phyloP scores from a whole-genome alignment of 2,797 vertebrate genomes.

The Morus bassanus region DNA sequence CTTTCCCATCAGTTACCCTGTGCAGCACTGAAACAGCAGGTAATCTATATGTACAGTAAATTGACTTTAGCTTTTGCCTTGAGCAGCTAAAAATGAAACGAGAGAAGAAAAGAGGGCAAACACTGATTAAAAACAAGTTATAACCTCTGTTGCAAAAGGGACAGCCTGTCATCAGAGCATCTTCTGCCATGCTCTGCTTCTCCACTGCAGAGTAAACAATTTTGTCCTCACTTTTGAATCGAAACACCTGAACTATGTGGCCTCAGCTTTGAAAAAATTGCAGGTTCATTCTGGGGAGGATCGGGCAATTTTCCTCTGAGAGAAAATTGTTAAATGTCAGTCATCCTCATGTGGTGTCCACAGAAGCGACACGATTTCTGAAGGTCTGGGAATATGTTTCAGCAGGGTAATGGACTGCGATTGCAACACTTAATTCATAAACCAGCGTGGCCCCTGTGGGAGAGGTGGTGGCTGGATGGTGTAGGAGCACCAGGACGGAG shows the following conservation, averaged over 20 bases:
- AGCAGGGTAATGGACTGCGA: background rate
- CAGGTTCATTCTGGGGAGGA: background rate
- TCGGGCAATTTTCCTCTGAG: background rate
- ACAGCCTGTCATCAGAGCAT: constrained; percentile 1
- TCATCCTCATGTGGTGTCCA: background rate
- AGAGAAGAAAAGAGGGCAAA: background rate
- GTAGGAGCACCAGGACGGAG: background rate
- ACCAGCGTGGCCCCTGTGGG: background rate
- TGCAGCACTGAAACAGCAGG: background rate
- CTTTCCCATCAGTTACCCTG: background rate
- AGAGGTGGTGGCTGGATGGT: background rate
- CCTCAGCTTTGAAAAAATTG: background rate
- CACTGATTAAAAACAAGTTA: constrained; percentile 34
- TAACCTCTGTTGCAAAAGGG: constrained; percentile 22
- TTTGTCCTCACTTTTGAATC: background rate
- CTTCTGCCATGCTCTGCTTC: background rate
- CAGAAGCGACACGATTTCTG: rapidly evolving
- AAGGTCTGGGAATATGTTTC: background rate
- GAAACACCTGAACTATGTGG: background rate
- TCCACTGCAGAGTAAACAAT: background rate
- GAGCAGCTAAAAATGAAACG: constrained; percentile 21
- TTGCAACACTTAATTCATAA: background rate
- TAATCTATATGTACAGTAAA: constrained; percentile 23
- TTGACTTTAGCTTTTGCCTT: constrained; percentile 10
- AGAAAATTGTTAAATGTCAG: background rate